phyloP scores from a whole-genome alignment of 2,888 invertebrate genomes.

The Leucophora obtusa region DNA sequence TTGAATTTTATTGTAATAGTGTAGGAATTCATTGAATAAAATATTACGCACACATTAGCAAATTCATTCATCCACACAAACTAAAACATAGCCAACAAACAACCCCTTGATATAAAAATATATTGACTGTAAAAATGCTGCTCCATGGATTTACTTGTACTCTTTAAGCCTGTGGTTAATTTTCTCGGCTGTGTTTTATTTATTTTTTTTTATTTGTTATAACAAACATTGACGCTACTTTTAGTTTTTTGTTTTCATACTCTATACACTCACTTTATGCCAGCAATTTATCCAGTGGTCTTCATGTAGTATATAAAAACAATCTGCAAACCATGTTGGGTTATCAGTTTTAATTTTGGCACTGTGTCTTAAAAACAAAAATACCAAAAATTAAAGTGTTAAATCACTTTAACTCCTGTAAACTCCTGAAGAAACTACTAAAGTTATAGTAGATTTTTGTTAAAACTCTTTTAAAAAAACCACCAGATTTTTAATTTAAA shows the following conservation, averaged over 20 bases:
- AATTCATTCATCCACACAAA: neutral
- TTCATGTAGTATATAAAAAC: slow-evolving; percentile 73
- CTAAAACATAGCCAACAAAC: neutral
- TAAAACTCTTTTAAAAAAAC: slow-evolving; percentile 58
- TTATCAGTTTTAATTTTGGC: slow-evolving; percentile 76
- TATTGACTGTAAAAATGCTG: neutral
- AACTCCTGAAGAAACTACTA: neutral
- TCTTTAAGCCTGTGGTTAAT: slow-evolving; percentile 7
- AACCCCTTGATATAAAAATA: neutral
- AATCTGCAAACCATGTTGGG: slow-evolving; percentile 73
- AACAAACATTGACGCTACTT: slow-evolving; percentile 43
- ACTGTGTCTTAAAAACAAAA: slow-evolving; percentile 71
- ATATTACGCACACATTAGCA: neutral
- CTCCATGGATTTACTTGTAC: neutral
- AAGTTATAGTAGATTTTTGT: neutral
- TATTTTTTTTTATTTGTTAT: slow-evolving; percentile 25
- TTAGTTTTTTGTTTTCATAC: slow-evolving; percentile 25
- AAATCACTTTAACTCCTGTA: neutral
- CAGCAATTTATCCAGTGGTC: slow-evolving; percentile 47
- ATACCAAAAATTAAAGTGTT: neutral
- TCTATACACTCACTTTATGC: slow-evolving; percentile 49
- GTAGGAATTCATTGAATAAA: neutral
- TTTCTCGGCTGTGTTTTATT: slow-evolving; percentile 31
- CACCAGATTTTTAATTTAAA: slow-evolving; percentile 62
- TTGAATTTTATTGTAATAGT: neutral